Base-by-base conservation (phyloP, 2,797 vertebrate species). In the Scleropages formosus region DNA sequence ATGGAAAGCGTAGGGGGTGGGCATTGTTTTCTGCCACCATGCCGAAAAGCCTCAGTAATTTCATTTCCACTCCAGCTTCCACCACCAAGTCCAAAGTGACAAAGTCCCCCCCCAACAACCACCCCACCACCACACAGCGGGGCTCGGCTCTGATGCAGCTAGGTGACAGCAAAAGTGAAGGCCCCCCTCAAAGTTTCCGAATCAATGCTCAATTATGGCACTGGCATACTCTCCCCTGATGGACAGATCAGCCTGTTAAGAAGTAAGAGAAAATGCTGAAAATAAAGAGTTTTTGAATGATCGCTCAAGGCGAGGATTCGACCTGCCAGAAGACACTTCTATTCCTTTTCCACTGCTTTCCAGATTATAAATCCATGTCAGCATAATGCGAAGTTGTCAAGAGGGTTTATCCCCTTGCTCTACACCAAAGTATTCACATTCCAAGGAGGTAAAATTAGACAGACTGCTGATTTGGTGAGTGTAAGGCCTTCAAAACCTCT, bases 301-400 rank as follows among this genome's bases (percentile, higher is more conserved):
- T 77, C 46, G 31, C 22, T 47, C 39, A 15, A 0, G n/a, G 22
- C 18, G 64, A 59, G 31, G 73, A 75, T 70, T 65, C 74, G 62
- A 60, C n/a, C 16, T 68, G 67, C 74, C 68, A 68, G 76, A 80
- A 58, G 77, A 47, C 44, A 24, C 8, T 59, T 75, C 51, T 15
- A 18, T n/a, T 39, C 39, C 47, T 46, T 49, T 44, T 1, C 62
- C 53, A 13, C 39, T 39, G 39, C 67, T 56, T 61, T 59, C 76
- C 68, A 51, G 70, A 76, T 76, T 76, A 76, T 76, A 71, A 76
- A 76, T 53, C 59, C 71, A 47, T 70, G 59, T 69, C 26, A 24
- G 13, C 8, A 46, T 64, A 62, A 76, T 76, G 26, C 59, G 27
- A 24, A 68, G 26, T 20, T 18, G 22, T 47, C 73, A 24, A 13